Conservation (phyloP, 2,113 vertebrate species). For the Psettodes erumei region DNA sequence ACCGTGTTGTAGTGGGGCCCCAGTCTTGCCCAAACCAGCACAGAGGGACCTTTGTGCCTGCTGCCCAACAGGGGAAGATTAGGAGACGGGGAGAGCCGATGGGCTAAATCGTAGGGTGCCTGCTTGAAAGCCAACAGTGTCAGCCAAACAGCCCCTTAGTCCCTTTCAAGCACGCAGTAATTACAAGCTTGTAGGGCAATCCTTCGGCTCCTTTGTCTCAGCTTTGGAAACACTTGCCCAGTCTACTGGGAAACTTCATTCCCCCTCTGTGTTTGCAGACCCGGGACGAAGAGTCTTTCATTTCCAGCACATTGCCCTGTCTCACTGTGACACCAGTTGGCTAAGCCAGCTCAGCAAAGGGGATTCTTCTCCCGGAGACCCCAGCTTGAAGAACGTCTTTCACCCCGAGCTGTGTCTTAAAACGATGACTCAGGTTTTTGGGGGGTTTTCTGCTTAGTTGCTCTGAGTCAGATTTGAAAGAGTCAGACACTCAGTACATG, state of each 20-base stretch:
- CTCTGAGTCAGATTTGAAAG: constrained; percentile 26
- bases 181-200: constrained; percentile 80
- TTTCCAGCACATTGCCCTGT: constrained; percentile 51
- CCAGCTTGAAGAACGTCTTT: constrained; percentile 8
- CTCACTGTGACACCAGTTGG: constrained; percentile 31
- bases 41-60: constrained; percentile 81
- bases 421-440: constrained; percentile 50
- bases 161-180: constrained; percentile 74
- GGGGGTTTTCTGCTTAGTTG: neutral
- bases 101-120: constrained; percentile 71
- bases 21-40: constrained; percentile 67
- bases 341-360: constrained; percentile 32
- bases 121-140: constrained; percentile 71
- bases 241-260: constrained; percentile 65
- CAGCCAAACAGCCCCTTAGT: constrained; percentile 72
- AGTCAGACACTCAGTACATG: constrained; percentile 1
- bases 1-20: constrained; percentile 75
- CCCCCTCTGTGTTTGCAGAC: constrained; percentile 53
- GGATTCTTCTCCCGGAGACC: constrained; percentile 7
- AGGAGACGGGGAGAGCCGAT: constrained; percentile 62
- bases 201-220: constrained; percentile 66
- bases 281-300: constrained; percentile 41
- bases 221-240: constrained; percentile 72
- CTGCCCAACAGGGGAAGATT: constrained; percentile 66
- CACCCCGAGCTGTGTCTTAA: neutral